phyloP scores from a whole-genome alignment of 2,797 vertebrate species.

The Diglossa cyanea region DNA sequence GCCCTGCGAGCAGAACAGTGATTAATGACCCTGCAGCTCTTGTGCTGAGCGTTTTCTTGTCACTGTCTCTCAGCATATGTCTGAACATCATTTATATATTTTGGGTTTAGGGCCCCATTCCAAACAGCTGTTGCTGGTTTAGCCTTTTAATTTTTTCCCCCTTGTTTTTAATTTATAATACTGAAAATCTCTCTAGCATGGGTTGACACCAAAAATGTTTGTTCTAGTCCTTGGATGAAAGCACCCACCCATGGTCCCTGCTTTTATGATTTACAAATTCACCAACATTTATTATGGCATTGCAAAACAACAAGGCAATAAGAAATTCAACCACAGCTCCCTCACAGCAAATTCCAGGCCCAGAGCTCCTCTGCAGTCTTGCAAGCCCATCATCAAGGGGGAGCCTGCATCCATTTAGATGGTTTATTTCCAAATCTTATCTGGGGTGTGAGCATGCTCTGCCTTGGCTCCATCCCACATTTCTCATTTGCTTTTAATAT shows the following conservation, averaged over 20 bases:
- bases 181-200: slow-evolving; percentile 8
- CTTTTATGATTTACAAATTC: slow-evolving; percentile 8
- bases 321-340: slow-evolving; percentile 6
- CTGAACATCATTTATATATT: slow-evolving; percentile 1
- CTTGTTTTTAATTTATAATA: neutral
- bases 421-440: neutral
- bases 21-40: neutral
- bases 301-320: slow-evolving; percentile 8
- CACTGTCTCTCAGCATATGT: neutral
- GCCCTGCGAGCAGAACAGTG: neutral
- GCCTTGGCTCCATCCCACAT: neutral
- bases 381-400: neutral
- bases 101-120: neutral
- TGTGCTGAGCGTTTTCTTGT: neutral
- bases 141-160: neutral
- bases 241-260: neutral
- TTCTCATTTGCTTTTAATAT: neutral
- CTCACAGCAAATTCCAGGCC: neutral
- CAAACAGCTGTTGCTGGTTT: slow-evolving; percentile 53
- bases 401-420: neutral
- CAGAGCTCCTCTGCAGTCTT: neutral
- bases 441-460: neutral
- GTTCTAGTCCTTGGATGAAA: neutral
- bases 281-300: neutral
- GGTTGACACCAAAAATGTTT: slow-evolving; percentile 2